Conservation (phyloP, 2,113 vertebrate species). For the Caretta caretta region DNA sequence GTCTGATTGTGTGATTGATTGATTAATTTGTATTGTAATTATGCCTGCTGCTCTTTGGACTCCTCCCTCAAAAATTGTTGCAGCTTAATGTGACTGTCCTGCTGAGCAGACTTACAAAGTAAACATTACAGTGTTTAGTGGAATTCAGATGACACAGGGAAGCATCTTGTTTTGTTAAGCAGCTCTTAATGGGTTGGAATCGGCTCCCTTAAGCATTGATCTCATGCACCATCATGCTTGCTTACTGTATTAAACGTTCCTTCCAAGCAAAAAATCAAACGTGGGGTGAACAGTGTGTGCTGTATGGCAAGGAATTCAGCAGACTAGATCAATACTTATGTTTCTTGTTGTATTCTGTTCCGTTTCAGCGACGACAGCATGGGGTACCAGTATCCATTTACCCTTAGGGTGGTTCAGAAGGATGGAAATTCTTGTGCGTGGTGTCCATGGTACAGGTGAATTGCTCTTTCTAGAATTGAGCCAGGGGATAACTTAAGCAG, state of each 20-base stretch:
- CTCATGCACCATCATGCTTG: not conserved
- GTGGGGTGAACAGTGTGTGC: not conserved
- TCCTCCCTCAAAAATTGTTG: not conserved
- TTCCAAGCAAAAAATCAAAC: not conserved
- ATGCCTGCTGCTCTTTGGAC: not conserved
- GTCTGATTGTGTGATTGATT: not conserved
- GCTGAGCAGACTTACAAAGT: not conserved
- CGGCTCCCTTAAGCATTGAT: not conserved
- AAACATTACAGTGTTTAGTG: not conserved
- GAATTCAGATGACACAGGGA: not conserved
- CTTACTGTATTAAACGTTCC: not conserved
- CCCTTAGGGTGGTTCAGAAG: slow-evolving; percentile 93
- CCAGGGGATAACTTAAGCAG: slow-evolving; percentile 35
- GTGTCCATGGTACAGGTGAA: slow-evolving; percentile 98
- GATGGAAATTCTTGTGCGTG: slow-evolving; percentile 97
- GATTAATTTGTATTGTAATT: not conserved
- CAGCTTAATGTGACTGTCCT: not conserved
- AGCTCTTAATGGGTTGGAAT: not conserved
- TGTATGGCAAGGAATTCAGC: not conserved
- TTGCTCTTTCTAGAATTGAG: not conserved
- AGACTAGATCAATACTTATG: slow-evolving; percentile 19
- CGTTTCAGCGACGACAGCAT: slow-evolving; percentile 95
- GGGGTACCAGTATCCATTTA: slow-evolving; percentile 99
- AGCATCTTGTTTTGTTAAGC: slow-evolving; percentile 1
- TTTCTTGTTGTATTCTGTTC: slow-evolving; percentile 56